These are phyloP conservation scores for Cuculus canorus DNA, from an alignment of 2,797 vertebrate genomes.

Conservation along the genomic window DNA sequence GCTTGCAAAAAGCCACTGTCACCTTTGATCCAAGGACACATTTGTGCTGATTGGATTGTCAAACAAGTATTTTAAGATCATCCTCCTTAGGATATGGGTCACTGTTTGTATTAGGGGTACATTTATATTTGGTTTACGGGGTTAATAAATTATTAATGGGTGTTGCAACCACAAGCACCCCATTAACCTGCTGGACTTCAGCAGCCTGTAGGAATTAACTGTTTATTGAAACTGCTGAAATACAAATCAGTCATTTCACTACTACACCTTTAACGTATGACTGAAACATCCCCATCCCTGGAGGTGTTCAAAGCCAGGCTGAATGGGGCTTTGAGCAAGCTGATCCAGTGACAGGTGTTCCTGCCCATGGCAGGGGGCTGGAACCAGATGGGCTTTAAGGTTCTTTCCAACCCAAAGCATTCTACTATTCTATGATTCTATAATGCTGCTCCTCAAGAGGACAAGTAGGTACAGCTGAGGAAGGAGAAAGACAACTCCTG, in stretches of 20 bases:
- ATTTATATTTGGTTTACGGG: neutral
- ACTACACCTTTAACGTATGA: neutral
- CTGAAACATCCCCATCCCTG: neutral
- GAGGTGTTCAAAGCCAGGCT: too few relatives aligned
- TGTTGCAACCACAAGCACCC: neutral
- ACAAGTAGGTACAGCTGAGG: neutral
- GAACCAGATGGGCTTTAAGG: too few relatives aligned
- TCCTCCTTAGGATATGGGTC: neutral
- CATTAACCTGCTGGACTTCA: conserved; percentile 37
- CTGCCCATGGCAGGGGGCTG: too few relatives aligned
- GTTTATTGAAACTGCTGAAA: neutral
- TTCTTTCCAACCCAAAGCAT: too few relatives aligned
- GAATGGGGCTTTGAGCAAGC: too few relatives aligned
- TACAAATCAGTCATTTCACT: neutral
- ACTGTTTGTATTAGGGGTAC: neutral
- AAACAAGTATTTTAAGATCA: conserved; percentile 20
- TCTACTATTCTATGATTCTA: too few relatives aligned
- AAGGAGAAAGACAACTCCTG: neutral
- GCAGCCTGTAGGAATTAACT: neutral
- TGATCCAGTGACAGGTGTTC: too few relatives aligned
- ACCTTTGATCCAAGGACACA: neutral
- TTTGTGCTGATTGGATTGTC: neutral
- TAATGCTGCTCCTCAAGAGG: neutral
- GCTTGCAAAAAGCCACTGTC: neutral
- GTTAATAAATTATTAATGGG: conserved; percentile 43